Evolutionary conservation across 1,140 invertebrate species (phyloP), one percentile per base, ranked within the genome.

Genomic region (Chrysopa pallens): DNA sequence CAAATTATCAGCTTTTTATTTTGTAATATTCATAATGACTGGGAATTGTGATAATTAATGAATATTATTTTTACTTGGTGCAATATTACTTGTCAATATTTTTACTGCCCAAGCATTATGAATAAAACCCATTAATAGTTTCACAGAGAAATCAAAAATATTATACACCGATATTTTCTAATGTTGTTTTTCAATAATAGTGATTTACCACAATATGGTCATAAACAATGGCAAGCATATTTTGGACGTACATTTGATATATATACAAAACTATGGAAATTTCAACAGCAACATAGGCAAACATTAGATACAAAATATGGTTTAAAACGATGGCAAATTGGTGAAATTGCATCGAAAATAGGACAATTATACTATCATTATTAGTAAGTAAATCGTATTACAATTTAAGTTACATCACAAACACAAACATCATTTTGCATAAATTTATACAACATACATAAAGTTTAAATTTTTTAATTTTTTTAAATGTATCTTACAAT

Each of bases 361-460:
- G 93, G 92, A 47, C 93, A 98, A 66, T 77, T 98, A 13, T 97
- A 97, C 66, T 98, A 97, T 61, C 92, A 97, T 66, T 98, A 96
- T 64, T 98, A 98, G 85, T 90, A 70, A 81, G 84, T 75, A 46
- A 33, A n/a, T n/a, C n/a, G n/a, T n/a, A n/a, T n/a, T n/a, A n/a
- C n/a, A n/a, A n/a, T n/a, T n/a, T n/a, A n/a, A n/a, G n/a, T n/a
- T n/a, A n/a, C n/a, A n/a, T n/a, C n/a, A n/a, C n/a, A n/a, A n/a
- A n/a, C n/a, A n/a, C n/a, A n/a, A n/a, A n/a, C n/a, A n/a, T n/a
- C n/a, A n/a, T n/a, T n/a, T n/a, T n/a, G n/a, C n/a, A n/a, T n/a
- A n/a, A n/a, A n/a, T n/a, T n/a, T n/a, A n/a, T n/a, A n/a, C n/a
- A n/a, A n/a, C n/a, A n/a, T n/a, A n/a, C n/a, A n/a, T n/a, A n/a